Evolutionary conservation across 1,140 invertebrate species (phyloP).

Genomic region (Mamestra configurata): DNA sequence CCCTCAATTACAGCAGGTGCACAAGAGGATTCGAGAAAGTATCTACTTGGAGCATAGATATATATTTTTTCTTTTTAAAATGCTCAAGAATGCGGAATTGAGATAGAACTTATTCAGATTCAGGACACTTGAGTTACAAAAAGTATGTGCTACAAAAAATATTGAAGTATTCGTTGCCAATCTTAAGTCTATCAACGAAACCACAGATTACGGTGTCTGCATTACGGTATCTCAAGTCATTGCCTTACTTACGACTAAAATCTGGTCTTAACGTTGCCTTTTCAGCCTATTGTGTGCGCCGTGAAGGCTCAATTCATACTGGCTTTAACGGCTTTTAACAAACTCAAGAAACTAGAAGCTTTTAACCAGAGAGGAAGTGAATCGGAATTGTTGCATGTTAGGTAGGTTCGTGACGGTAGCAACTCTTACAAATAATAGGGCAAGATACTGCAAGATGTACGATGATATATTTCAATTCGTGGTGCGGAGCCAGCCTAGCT

Average conservation of each 20-base stretch:
- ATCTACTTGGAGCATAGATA: conserved; percentile 33
- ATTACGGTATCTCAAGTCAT: conserved; percentile 68
- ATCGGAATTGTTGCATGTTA: conserved; percentile 62
- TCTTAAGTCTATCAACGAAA: conserved; percentile 22
- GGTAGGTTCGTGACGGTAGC: conserved; percentile 17
- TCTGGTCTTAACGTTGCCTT: conserved; percentile 76
- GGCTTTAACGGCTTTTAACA: conserved; percentile 73
- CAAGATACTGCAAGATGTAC: conserved; percentile 5
- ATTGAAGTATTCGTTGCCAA: conserved; percentile 28
- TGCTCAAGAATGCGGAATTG: conserved; percentile 45
- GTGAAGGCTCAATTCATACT: conserved; percentile 70
- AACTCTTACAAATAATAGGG: conserved; percentile 2
- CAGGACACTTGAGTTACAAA: conserved; percentile 24
- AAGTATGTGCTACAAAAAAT: conserved; percentile 29
- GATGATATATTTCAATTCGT: conserved; percentile 8
- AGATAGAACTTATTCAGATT: conserved; percentile 46
- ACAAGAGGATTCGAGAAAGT: conserved; percentile 38
- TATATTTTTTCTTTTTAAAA: conserved; percentile 52
- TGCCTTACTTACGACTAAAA: conserved; percentile 72
- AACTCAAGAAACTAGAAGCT: conserved; percentile 75
- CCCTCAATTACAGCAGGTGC: conserved; percentile 59
- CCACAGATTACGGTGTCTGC: conserved; percentile 37
- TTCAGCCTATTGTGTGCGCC: conserved; percentile 69
- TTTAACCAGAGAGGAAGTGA: conserved; percentile 71
- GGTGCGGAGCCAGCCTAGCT: background rate